phyloP scores from a whole-genome alignment of 2,888 invertebrate species.

The Sphecodes monilicornis region DNA sequence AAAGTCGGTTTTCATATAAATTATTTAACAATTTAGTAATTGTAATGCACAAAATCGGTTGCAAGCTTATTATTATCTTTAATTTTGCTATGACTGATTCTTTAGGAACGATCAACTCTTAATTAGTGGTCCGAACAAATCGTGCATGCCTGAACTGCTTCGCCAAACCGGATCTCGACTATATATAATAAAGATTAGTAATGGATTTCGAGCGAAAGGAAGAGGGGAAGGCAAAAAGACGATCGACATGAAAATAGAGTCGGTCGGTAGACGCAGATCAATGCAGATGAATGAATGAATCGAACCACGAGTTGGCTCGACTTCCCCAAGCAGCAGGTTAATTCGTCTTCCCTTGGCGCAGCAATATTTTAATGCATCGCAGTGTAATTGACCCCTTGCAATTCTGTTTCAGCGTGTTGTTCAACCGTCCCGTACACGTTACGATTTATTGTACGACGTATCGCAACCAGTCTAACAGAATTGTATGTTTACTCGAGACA shows the following conservation, averaged over 20 bases:
- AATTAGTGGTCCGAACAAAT: neutral
- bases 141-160: neutral
- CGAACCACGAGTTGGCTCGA: neutral
- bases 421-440: neutral
- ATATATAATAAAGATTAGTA: slow-evolving; percentile 9
- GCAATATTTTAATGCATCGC: slow-evolving; percentile 1
- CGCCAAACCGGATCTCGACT: neutral
- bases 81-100: neutral
- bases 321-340: neutral
- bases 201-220: neutral
- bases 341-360: neutral
- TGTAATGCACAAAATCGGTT: neutral
- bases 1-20: neutral
- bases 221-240: neutral
- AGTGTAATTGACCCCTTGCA: neutral
- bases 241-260: neutral
- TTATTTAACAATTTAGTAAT: neutral
- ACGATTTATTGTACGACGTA: neutral
- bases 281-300: neutral
- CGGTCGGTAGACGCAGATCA: neutral
- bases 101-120: neutral
- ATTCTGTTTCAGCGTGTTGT: neutral
- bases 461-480: neutral
- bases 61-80: neutral
- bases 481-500: neutral